Conservation (phyloP, 2,888 invertebrate genomes). For the Tenthredo livida region DNA sequence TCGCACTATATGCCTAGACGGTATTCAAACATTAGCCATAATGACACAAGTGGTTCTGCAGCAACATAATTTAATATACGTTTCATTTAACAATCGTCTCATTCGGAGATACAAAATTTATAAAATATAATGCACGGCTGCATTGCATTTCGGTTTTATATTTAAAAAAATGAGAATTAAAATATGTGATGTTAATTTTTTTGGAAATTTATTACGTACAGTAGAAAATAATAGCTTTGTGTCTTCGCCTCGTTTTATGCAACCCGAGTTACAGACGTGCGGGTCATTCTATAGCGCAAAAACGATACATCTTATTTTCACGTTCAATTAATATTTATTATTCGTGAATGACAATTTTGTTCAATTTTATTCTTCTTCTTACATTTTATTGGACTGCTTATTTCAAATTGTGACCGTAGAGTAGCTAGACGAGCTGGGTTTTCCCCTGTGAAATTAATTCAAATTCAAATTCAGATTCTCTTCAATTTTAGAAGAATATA, state of each 20-base stretch:
- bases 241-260: not conserved
- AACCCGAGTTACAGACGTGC: not conserved
- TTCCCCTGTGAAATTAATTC: slow-evolving; percentile 52
- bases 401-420: slow-evolving; percentile 58
- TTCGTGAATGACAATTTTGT: not conserved
- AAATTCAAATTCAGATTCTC: not conserved
- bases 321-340: not conserved
- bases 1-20: slow-evolving; percentile 17
- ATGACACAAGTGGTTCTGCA: slow-evolving; percentile 25
- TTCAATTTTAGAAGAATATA: not conserved
- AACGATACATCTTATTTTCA: not conserved
- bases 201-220: not conserved
- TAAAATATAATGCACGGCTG: not conserved
- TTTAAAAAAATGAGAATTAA: too few relatives aligned
- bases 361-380: not conserved
- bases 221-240: not conserved
- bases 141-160: not conserved
- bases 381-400: not conserved
- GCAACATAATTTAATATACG: not conserved
- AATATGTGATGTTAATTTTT: not conserved
- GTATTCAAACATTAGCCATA: slow-evolving; percentile 26
- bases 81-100: not conserved
- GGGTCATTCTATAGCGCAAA: not conserved
- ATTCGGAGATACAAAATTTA: not conserved
- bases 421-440: slow-evolving; percentile 52